These are phyloP conservation scores for Drosophila anomalipes DNA, from an alignment of 2,888 invertebrate genomes.

Conservation along the genomic window DNA sequence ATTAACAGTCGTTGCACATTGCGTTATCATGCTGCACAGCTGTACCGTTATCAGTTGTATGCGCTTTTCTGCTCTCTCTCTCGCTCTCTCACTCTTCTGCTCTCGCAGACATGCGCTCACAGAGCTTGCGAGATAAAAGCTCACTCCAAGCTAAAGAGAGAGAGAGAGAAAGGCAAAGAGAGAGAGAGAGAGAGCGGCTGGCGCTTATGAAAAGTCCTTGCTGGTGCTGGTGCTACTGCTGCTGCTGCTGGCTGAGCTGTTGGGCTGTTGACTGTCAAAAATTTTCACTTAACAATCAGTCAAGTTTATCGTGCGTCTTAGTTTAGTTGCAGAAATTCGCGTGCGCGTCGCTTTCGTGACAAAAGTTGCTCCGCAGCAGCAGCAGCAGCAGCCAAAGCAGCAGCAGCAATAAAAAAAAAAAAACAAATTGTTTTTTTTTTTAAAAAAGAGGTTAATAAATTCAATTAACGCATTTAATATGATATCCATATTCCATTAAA, in stretches of 20 bases:
- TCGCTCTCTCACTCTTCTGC: not conserved
- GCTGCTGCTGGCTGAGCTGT: constrained; percentile 39
- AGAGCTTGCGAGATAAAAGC: constrained; percentile 55
- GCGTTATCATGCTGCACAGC: constrained; percentile 71
- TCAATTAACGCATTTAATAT: constrained; percentile 14
- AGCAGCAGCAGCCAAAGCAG: constrained; percentile 40
- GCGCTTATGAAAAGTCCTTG: constrained; percentile 61
- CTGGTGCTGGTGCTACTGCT: constrained; percentile 38
- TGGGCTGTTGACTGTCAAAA: constrained; percentile 73
- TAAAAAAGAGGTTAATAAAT: constrained; percentile 41
- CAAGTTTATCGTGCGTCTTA: constrained; percentile 79
- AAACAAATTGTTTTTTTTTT: constrained; percentile 3
- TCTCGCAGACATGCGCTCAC: constrained; percentile 56
- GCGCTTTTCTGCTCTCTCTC: constrained; percentile 1
- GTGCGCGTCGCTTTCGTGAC: constrained; percentile 39
- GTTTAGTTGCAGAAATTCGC: constrained; percentile 61
- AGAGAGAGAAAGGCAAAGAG: constrained; percentile 1
- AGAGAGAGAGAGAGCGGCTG: constrained; percentile 10
- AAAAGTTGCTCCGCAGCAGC: constrained; percentile 44
- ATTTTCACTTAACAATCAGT: constrained; percentile 75
- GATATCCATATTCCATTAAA: constrained; percentile 7
- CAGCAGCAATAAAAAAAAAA: constrained; percentile 21
- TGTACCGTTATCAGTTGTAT: constrained; percentile 72
- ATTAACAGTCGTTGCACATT: constrained; percentile 40
- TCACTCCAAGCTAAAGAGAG: constrained; percentile 28